Evolutionary conservation across 2,113 vertebrate genomes (phyloP), one percentile per base, ranked within the genome.

Genomic region (Psilopogon haemacephalus): DNA sequence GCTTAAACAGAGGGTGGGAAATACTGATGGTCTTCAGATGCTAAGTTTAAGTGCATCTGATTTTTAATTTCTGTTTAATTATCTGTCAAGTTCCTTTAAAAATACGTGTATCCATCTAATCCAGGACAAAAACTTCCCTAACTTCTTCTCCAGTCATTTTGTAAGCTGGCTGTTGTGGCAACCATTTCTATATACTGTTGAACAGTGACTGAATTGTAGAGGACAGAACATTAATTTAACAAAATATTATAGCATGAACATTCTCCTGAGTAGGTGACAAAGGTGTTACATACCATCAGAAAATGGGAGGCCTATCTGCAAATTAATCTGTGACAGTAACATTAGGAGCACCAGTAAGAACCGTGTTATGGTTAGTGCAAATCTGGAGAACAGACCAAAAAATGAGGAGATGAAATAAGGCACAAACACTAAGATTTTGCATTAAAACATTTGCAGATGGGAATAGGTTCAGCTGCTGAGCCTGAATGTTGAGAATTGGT

Each of bases 291-390:
- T 15, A 20, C 80, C 3, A 28, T 46, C 24, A 82, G 64, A 59
- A 83, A 56, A 67, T 42, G 15, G 40, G 32, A 91, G 55, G 1
- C 20, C 28, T 76, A 1, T 58, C n/a, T 85, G 28, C 54, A 72
- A 28, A 75, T 60, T 33, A 40, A 0, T 5, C 4, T n/a, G 4
- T 63, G 60, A 33, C 35, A 37, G 59, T 50, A 76, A 37, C 1
- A 0, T 60, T 30, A 64, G 27, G 28, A 15, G 11, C n/a, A 82
- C 26, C 12, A 50, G 58, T 27, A 79, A 55, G 18, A 76, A 50
- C 16, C 50, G 7, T 69, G 18, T 52, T 76, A 11, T 0, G 0
- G 9, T 63, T 73, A n/a, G 13, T 67, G 59, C 46, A 63, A 37
- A 62, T 79, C 3, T 4, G 55, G 74, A 76, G n/a, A 26, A 42